Base-by-base conservation (phyloP, 2,888 invertebrate species). In the Brassicogethes aeneus region DNA sequence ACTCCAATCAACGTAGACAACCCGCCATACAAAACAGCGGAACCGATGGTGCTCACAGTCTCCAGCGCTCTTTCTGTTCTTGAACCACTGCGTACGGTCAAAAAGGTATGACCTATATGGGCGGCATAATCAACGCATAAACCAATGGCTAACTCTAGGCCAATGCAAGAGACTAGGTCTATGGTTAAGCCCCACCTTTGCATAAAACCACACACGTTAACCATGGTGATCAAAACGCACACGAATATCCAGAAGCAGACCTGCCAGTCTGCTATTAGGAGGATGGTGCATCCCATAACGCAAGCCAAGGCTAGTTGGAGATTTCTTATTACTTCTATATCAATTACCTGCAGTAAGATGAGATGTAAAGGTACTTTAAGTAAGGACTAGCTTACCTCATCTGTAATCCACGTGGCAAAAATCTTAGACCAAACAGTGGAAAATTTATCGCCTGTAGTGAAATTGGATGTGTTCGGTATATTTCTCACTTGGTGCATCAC, bases 121-220 rank as follows among this genome's bases (percentile, higher is more conserved):
- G 85, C 83, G 1, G 88, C 85, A 55, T 87, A 89, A 65, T 90
- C 89, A 0, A 89, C 85, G 56, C 87, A 86, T 37, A 90, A 70
- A 37, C 89, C 89, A 45, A 87, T 82, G 2, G 85, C 85, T 17
- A 89, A 70, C 56, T 88, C 85, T 8, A 89, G 69, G 16, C 83
- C 85, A 40, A 89, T 85, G 58, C 87, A 85, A 39, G 87, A 83
- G 17, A 84, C 83, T 38, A 86, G 77, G 61, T 89, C 88, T 30
- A 90, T 82, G 2, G 87, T 85, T 60, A 88, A 71, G 2, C 82
- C 85, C 87, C 86, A 87, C 49, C 79, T 74, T 59, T 82, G 81
- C 84, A 86, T 85, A 60, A 79, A 81, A 1, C 86, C 86, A 52
- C 81, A 76, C 8, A 85, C 82, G 56, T 85, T 80, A 30, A 76